These are phyloP conservation scores for Daphoenositta chrysoptera DNA, from an alignment of 2,113 vertebrate genomes.

Conservation along the genomic window DNA sequence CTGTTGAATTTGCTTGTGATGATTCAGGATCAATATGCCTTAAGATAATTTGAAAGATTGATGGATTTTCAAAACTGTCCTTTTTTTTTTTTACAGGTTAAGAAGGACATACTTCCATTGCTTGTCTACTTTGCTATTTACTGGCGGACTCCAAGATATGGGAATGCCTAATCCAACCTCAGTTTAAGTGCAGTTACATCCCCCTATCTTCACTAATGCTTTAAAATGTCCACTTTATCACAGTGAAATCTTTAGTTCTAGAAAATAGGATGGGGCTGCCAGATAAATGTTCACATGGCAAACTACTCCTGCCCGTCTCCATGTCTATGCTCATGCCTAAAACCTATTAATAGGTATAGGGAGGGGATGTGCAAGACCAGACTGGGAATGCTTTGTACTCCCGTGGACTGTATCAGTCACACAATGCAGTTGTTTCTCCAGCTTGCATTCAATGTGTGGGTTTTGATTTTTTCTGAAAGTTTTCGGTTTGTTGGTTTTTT, in stretches of 20 bases:
- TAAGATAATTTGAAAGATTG: not conserved
- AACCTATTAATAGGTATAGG: not conserved
- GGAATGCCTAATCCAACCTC: not conserved
- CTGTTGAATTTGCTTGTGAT: not conserved
- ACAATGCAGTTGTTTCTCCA: not conserved
- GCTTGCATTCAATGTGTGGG: accelerated
- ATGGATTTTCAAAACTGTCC: not conserved
- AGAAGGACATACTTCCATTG: not conserved
- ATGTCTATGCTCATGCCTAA: not conserved
- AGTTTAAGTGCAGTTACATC: not conserved
- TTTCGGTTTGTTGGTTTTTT: not conserved
- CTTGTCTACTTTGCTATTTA: not conserved
- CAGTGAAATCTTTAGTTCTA: not conserved
- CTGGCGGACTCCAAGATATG: not conserved
- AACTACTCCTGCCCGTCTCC: not conserved
- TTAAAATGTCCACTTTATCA: not conserved
- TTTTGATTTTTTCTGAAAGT: not conserved
- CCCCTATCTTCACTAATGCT: not conserved
- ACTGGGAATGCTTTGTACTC: not conserved
- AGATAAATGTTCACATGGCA: not conserved
- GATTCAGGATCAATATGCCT: not conserved
- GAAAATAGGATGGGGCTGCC: not conserved
- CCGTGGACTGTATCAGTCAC: not conserved
- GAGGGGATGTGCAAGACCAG: not conserved
- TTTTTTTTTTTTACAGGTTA: not conserved